Percentiles rank a stretch among this genome's conserved stretches.
These are phyloP conservation scores for Buathra laborator DNA, from an alignment of 2,888 invertebrate species.

Conservation along the genomic window DNA sequence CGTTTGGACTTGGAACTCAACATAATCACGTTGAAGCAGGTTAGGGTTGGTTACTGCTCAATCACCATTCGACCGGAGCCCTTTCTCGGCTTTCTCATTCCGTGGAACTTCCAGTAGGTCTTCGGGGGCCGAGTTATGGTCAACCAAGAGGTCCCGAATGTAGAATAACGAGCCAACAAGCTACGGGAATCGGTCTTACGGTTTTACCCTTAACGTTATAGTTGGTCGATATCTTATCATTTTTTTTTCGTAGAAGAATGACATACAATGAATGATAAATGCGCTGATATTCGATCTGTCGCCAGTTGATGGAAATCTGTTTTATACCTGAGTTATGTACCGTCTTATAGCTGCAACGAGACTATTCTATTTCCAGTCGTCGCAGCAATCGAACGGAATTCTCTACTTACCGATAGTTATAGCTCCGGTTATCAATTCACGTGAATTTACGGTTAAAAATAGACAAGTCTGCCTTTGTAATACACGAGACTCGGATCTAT, in stretches of 20 bases:
- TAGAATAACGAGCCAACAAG: neutral
- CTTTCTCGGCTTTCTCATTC: neutral
- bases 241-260: neutral
- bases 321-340: neutral
- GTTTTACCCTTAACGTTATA: neutral
- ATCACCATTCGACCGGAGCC: slow-evolving; percentile 1
- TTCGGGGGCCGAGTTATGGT: neutral
- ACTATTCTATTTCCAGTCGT: neutral
- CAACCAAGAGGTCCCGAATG: neutral
- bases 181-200: neutral
- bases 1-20: neutral
- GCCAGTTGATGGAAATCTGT: neutral
- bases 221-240: neutral
- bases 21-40: slow-evolving; percentile 21
- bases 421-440: neutral
- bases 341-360: neutral
- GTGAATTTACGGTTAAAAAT: neutral
- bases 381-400: neutral
- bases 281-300: neutral
- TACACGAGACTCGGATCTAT: slow-evolving; percentile 3
- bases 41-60: slow-evolving; percentile 9
- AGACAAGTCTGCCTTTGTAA: neutral
- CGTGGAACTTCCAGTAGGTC: neutral
- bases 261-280: neutral
- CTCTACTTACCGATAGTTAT: neutral